These are phyloP conservation scores for Parascotia fuliginaria DNA, from an alignment of 2,888 invertebrate genomes.

Conservation along the genomic window DNA sequence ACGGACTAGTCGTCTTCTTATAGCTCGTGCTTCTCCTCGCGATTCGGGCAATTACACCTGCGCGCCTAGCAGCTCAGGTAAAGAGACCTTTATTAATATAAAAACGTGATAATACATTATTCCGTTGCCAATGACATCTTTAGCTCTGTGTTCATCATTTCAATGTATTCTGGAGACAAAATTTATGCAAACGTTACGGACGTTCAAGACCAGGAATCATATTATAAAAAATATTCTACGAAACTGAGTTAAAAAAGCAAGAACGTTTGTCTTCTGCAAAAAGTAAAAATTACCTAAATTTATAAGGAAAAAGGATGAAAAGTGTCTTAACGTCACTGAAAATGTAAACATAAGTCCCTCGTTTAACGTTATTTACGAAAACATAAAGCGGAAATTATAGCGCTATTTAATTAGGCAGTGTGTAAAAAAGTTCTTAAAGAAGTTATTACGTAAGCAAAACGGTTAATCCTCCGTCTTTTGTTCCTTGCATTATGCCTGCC, in stretches of 20 bases:
- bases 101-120: neutral
- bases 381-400: constrained; percentile 22
- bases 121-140: too few species aligned
- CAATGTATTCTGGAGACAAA: too few species aligned
- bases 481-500: constrained; percentile 4
- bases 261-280: neutral
- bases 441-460: constrained; percentile 17
- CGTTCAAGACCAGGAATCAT: too few species aligned
- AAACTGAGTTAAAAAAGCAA: neutral
- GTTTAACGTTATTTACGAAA: constrained; percentile 9
- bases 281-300: neutral
- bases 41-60: constrained; percentile 97
- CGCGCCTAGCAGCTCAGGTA: constrained; percentile 92
- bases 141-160: too few species aligned
- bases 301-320: neutral
- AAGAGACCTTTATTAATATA: constrained; percentile 9
- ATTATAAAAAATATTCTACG: neutral
- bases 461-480: constrained; percentile 22
- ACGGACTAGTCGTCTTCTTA: constrained; percentile 93
- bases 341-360: constrained; percentile 1
- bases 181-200: too few species aligned
- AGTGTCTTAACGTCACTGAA: neutral
- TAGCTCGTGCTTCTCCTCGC: constrained; percentile 92
- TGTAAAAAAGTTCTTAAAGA: constrained; percentile 20
- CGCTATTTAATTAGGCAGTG: constrained; percentile 24